Percentiles rank a stretch among this genome's conserved stretches.
phyloP scores from a whole-genome alignment of 2,888 invertebrate genomes.

The Sympetrum striolatum region DNA sequence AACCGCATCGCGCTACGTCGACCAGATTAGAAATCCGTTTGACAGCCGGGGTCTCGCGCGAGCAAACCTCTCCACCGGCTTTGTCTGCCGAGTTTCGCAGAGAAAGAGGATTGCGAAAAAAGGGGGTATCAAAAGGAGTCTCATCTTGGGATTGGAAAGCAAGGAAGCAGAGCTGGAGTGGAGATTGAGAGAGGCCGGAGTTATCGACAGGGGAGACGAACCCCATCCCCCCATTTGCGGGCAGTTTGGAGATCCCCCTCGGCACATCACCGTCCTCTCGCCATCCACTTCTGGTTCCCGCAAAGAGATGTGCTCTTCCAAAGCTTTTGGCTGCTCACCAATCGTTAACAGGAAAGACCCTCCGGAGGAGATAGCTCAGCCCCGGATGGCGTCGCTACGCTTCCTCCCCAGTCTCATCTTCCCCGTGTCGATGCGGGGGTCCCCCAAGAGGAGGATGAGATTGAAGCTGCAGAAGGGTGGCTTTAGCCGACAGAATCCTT shows the following conservation, averaged over 20 bases:
- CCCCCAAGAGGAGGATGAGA: background rate
- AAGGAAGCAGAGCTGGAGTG: no score
- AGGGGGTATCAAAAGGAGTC: no score
- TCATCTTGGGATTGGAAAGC: no score
- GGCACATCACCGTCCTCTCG: background rate
- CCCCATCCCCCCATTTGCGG: no score
- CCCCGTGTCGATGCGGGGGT: background rate
- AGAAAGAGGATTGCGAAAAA: no score
- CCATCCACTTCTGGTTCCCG: background rate
- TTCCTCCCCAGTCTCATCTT: background rate
- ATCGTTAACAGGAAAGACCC: background rate
- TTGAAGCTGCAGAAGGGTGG: background rate
- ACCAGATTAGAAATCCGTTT: no score
- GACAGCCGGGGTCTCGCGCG: no score
- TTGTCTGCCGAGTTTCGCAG: no score
- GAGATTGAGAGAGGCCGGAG: no score
- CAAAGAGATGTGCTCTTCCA: background rate
- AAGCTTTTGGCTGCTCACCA: background rate
- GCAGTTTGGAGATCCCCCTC: background rate
- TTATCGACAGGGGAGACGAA: no score
- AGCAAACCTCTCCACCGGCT: no score
- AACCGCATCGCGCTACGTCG: no score
- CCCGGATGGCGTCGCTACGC: background rate
- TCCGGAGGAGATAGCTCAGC: background rate
- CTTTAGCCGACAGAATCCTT: conserved; percentile 20